A percentile compares a stretch with the other conserved stretches of the same genome.
Conservation (phyloP, 2,888 invertebrate species). For the Drosophila subsilvestris region DNA sequence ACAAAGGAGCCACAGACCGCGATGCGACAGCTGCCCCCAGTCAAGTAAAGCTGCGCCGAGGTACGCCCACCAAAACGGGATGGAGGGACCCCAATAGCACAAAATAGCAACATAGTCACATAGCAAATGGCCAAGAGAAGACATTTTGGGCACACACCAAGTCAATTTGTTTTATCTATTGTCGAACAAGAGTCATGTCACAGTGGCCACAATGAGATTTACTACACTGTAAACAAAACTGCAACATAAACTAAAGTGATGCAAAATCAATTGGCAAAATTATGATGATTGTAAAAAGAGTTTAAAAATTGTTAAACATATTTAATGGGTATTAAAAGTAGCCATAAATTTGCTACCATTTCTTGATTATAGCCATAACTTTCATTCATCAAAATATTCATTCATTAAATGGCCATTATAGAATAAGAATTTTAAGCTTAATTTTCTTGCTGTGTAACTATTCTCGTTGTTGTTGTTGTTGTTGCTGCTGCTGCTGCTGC, state of each 20-base stretch:
- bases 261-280: no score
- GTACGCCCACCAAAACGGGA: conserved; percentile 40
- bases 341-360: no score
- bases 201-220: conserved; percentile 78
- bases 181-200: conserved; percentile 81
- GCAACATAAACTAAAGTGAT: no score
- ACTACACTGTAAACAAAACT: conserved; percentile 44
- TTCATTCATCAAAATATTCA: no score
- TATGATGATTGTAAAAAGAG: background rate
- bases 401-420: no score
- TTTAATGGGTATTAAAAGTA: conserved; percentile 1
- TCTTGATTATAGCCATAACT: no score
- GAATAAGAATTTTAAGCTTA: background rate
- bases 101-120: background rate
- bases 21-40: conserved; percentile 14
- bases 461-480: conserved; percentile 37
- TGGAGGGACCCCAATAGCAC: conserved; percentile 23
- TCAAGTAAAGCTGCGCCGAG: background rate
- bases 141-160: conserved; percentile 82
- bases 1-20: conserved; percentile 61
- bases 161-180: conserved; percentile 83
- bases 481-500: conserved; percentile 34
- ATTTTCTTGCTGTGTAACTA: conserved; percentile 20
- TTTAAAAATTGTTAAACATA: no score
- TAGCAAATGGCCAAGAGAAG: conserved; percentile 64